Evolutionary conservation across 2,113 vertebrate species (phyloP).

Genomic region (Grus americana): DNA sequence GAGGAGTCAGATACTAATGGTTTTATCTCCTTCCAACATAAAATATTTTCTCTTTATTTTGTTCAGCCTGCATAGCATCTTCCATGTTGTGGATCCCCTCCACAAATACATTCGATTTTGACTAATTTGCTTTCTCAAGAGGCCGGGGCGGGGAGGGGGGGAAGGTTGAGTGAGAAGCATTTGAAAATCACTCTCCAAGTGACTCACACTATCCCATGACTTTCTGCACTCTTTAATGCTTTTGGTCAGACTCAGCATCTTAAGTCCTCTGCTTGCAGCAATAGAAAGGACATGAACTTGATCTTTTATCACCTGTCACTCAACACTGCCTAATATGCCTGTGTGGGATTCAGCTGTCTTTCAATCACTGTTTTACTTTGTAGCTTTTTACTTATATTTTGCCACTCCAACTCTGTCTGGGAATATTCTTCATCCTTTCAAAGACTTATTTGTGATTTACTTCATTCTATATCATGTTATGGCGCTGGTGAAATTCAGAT

Average conservation of each 20-base stretch:
- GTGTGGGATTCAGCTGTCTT: background rate
- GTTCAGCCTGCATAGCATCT: background rate
- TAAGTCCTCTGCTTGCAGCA: background rate
- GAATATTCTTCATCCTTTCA: background rate
- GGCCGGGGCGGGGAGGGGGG: too few species aligned
- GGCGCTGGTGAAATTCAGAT: background rate
- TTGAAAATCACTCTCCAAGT: background rate
- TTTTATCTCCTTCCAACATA: background rate
- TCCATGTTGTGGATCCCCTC: background rate
- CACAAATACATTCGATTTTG: background rate
- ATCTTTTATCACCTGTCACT: constrained; percentile 32
- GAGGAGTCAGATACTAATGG: background rate
- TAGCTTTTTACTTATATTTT: background rate
- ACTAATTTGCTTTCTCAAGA: background rate
- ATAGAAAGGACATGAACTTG: background rate
- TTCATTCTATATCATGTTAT: background rate
- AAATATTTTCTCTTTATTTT: background rate
- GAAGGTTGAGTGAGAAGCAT: background rate
- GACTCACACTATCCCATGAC: background rate
- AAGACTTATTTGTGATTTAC: background rate
- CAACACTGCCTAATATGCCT: background rate
- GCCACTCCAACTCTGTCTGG: background rate
- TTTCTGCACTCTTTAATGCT: background rate
- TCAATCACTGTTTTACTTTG: background rate
- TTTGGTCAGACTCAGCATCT: background rate